A percentile compares a stretch with the other conserved stretches of the same genome.
These are phyloP conservation scores for Pao palembangensis DNA, from an alignment of 2,113 vertebrate genomes.

Conservation along the genomic window DNA sequence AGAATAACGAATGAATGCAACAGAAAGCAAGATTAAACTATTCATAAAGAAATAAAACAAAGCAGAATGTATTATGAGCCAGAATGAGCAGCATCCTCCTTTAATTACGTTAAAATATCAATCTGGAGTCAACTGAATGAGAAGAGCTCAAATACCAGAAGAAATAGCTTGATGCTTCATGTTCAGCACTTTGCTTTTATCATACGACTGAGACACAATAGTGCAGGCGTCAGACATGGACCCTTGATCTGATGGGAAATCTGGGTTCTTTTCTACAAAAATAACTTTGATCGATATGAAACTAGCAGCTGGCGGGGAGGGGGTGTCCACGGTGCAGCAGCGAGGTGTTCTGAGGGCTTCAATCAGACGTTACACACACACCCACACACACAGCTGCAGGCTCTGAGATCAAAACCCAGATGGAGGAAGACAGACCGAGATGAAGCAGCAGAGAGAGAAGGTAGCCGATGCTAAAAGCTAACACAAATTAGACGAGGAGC, in stretches of 20 bases:
- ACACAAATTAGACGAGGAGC: slow-evolving; percentile 23
- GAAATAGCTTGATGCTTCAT: too few species aligned
- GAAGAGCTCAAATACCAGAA: not conserved
- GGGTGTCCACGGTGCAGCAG: not conserved
- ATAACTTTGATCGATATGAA: not conserved
- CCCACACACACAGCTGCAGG: not conserved
- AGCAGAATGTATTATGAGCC: too few species aligned
- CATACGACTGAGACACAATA: too few species aligned
- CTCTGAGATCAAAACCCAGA: slow-evolving; percentile 36
- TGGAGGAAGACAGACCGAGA: slow-evolving; percentile 11
- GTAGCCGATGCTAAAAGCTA: slow-evolving; percentile 13
- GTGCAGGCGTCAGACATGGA: too few species aligned
- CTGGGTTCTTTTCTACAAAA: not conserved
- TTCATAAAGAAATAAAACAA: too few species aligned
- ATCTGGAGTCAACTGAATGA: not conserved
- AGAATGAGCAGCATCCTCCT: not conserved
- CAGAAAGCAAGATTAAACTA: too few species aligned
- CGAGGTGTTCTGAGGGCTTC: not conserved
- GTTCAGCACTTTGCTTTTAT: too few species aligned
- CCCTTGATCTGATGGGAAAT: too few species aligned
- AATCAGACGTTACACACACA: too few species aligned
- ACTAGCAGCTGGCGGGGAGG: not conserved
- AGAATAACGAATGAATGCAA: too few species aligned
- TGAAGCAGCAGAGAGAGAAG: slow-evolving; percentile 25
- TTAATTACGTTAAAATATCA: not conserved